Conservation (phyloP, 1,140 invertebrate genomes). For the Drosophila sechellia region DNA sequence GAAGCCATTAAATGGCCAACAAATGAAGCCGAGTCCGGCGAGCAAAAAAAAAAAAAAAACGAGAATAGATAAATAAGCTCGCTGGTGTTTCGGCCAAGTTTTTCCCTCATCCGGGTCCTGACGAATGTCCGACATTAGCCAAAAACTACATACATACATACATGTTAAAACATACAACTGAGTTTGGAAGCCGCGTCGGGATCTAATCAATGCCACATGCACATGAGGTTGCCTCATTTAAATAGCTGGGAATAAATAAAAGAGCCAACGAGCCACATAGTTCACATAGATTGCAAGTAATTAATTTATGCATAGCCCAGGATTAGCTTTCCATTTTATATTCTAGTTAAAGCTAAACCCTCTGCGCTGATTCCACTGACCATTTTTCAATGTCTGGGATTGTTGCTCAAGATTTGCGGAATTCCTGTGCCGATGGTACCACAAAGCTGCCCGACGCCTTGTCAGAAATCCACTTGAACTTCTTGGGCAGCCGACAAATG, state of each 20-base stretch:
- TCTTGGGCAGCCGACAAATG: conserved; percentile 38
- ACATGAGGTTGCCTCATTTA: conserved; percentile 2
- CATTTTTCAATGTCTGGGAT: neutral
- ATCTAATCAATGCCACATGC: conserved; percentile 29
- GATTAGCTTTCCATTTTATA: no score
- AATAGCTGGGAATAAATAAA: neutral
- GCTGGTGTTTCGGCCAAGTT: conserved; percentile 7
- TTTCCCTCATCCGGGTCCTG: neutral
- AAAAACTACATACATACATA: conserved; percentile 5
- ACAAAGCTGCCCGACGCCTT: neutral
- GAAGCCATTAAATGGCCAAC: conserved; percentile 49
- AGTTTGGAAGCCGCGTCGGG: neutral
- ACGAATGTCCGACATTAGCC: conserved; percentile 40
- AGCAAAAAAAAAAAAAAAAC: neutral
- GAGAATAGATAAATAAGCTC: conserved; percentile 26
- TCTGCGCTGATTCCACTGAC: no score
- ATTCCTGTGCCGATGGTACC: neutral
- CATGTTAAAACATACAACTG: neutral
- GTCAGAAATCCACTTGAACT: neutral
- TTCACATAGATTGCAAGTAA: no score
- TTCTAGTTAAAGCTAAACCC: no score
- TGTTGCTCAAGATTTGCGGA: neutral
- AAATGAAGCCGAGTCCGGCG: conserved; percentile 31
- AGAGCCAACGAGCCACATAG: neutral
- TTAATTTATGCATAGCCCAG: no score